Percentiles rank a stretch among this genome's conserved stretches.
These are phyloP conservation scores for Agapornis canus DNA, from an alignment of 2,797 vertebrate species.

Conservation along the genomic window DNA sequence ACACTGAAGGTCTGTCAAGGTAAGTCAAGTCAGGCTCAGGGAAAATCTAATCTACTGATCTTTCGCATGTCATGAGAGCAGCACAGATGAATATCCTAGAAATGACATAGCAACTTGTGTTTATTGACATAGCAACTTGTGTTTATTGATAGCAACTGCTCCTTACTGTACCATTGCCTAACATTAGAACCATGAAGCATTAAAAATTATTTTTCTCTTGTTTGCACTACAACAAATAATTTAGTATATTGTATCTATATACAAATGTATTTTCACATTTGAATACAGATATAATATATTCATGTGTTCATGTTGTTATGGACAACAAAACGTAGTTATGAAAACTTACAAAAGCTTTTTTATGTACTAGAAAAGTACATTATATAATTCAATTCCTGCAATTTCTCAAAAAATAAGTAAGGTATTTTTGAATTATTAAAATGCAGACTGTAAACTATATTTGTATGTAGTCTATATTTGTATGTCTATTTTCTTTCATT, in stretches of 20 bases:
- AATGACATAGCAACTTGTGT: neutral
- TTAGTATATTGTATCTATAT: neutral
- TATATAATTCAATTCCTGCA: neutral
- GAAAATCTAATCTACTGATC: neutral
- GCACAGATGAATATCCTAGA: neutral
- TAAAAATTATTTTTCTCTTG: neutral
- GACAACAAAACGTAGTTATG: neutral
- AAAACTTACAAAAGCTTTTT: neutral
- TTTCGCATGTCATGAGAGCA: neutral
- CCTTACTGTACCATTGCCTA: neutral
- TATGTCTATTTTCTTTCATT: neutral
- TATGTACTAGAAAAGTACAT: neutral
- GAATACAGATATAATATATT: neutral
- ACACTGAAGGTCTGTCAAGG: neutral
- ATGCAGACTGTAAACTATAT: neutral
- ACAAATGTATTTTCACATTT: neutral
- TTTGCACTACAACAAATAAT: neutral
- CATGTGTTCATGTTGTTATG: neutral
- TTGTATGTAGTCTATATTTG: neutral
- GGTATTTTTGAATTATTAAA: neutral
- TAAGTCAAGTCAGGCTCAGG: neutral
- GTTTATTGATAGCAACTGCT: neutral
- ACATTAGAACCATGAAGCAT: neutral
- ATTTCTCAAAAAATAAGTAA: neutral
- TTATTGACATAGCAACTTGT: neutral